Conservation (phyloP, 2,888 invertebrate species). For the Phyllotreta cruciferae region DNA sequence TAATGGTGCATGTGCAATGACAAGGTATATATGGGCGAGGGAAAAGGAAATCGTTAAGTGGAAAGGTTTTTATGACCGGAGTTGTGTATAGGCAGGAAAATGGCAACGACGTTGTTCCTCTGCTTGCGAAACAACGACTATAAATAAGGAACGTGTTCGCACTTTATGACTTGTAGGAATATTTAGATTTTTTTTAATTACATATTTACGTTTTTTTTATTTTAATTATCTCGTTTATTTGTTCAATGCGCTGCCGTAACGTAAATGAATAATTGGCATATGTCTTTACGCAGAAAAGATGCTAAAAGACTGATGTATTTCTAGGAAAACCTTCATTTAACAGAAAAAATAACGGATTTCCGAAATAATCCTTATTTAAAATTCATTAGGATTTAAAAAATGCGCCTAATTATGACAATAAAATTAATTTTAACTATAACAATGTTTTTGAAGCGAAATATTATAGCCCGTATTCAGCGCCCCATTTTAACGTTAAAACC, state of each 20-base stretch:
- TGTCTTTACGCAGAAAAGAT: too few relatives aligned
- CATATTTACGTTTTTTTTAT: too few relatives aligned
- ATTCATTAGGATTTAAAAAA: too few relatives aligned
- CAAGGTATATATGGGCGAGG: constrained; percentile 27
- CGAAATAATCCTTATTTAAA: too few relatives aligned
- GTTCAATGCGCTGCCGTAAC: background rate
- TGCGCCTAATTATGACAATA: too few relatives aligned
- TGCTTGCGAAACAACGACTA: background rate
- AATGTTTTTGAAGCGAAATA: too few relatives aligned
- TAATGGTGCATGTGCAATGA: constrained; percentile 37
- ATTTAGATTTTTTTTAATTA: background rate
- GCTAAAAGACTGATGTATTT: too few relatives aligned
- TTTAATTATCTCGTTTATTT: background rate
- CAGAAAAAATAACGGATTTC: too few relatives aligned
- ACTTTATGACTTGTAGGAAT: background rate
- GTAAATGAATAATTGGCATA: background rate
- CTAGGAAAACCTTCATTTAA: too few relatives aligned
- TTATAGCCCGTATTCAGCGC: too few relatives aligned
- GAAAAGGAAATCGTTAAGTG: constrained; percentile 33
- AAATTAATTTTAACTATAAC: too few relatives aligned
- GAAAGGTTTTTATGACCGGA: constrained; percentile 33
- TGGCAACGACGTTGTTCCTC: constrained; percentile 10
- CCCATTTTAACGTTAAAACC: too few relatives aligned
- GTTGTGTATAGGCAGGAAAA: constrained; percentile 17
- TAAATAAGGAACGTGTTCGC: constrained; percentile 5